Evolutionary conservation across 2,888 invertebrate genomes (phyloP).

Genomic region (Epirrita christyi): DNA sequence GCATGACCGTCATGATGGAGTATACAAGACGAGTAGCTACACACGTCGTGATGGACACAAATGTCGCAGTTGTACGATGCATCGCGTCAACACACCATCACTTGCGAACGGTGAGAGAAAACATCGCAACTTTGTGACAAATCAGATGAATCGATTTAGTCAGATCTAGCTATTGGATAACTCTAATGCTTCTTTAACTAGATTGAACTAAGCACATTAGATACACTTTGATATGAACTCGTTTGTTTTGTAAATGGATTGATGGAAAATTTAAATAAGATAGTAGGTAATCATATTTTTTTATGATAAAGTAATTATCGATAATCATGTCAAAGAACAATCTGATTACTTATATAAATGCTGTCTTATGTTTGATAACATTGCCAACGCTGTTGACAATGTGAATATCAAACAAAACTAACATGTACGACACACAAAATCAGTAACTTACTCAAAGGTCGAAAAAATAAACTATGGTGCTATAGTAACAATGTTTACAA

Average conservation of each 20-base stretch:
- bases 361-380: background rate
- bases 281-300: background rate
- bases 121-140: background rate
- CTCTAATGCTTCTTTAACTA: too few relatives aligned
- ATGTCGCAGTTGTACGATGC: constrained; percentile 2
- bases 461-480: background rate
- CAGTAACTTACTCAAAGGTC: background rate
- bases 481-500: too few relatives aligned
- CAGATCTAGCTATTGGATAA: too few relatives aligned
- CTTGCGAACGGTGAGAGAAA: constrained; percentile 1
- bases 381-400: background rate
- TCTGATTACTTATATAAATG: background rate
- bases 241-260: background rate
- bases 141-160: too few relatives aligned
- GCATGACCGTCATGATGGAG: constrained; percentile 15
- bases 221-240: too few relatives aligned
- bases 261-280: background rate
- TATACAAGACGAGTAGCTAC: background rate
- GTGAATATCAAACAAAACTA: background rate
- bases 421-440: background rate
- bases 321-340: background rate
- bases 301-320: background rate
- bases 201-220: too few relatives aligned
- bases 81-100: background rate
- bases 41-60: background rate